Evolutionary conservation across 1,140 invertebrate species (phyloP), one percentile per base, ranked within the genome.

Genomic region (Mamestra configurata): DNA sequence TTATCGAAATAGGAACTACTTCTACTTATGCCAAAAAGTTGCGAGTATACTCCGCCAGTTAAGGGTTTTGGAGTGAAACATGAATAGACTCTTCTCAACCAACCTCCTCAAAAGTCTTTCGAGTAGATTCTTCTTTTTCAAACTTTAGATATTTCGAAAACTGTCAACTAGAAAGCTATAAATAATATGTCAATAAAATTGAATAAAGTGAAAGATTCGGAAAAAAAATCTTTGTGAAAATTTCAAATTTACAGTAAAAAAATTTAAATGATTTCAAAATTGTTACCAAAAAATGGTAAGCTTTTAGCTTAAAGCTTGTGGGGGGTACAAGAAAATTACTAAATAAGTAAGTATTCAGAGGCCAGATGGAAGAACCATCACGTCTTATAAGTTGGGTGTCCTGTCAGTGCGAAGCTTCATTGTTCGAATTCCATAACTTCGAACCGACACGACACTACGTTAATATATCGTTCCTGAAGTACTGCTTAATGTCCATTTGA

Each of bases 171-270:
- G 59, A 64, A 64, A 66, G 43, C 61, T 43, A 66, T 43, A 22
- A 66, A 20, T 2, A 24, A 31, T 31, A 15, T 20, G 70, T 72
- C 70, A 70, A 24, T 72, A 55, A 37, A 72, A 46, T 40, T 11
- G 0, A 35, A 37, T 1, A 37, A 27, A 68, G 0, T 46, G 64
- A 68, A 24, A 40, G 35, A 40, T 64, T 40, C n/a, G 13, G 55
- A 64, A 64, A 64, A 68, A 68, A 68, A 66, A 13, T 68, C 11
- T 24, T 68, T 5, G 20, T 4, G 4, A 68, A 68, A 43, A 68
- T 1, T 46, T 46, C 8, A 46, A 43, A 49, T 68, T 68, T 18
- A 46, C 22, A 49, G 40, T 68, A 15, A 49, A 0, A 40, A 49
- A 24, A 24, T 46, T 43, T 0, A 15, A 18, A 61, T 31, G 4